phyloP scores from a whole-genome alignment of 2,888 invertebrate genomes.

The Parnassius orleans region DNA sequence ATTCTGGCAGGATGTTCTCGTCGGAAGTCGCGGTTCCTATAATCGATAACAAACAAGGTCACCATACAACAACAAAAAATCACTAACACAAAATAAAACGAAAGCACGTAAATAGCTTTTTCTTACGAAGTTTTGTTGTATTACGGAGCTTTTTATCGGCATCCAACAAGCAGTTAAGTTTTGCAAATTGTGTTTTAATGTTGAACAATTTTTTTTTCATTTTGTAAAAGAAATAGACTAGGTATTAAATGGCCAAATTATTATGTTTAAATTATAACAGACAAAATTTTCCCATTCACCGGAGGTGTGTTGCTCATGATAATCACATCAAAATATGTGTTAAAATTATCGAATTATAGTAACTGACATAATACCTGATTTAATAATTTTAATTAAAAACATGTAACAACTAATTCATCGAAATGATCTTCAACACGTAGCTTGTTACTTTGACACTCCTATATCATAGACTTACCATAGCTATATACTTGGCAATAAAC shows the following conservation, averaged over 20 bases:
- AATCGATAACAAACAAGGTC: slow-evolving; percentile 40
- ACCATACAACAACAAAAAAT: slow-evolving; percentile 3
- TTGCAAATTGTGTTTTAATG: background rate
- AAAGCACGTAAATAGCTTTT: background rate
- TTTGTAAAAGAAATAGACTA: too few species aligned
- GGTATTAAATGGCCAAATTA: background rate
- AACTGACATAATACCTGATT: slow-evolving; percentile 25
- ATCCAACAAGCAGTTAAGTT: slow-evolving; percentile 6
- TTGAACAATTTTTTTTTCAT: too few species aligned
- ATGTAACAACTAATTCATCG: slow-evolving; percentile 30
- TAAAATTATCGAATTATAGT: slow-evolving; percentile 5
- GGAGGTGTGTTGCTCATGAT: slow-evolving; percentile 1
- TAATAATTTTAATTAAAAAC: slow-evolving; percentile 2
- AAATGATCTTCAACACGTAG: slow-evolving; percentile 58
- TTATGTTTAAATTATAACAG: background rate
- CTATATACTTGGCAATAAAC: slow-evolving; percentile 43
- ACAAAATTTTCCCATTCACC: slow-evolving; percentile 9
- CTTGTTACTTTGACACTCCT: slow-evolving; percentile 70
- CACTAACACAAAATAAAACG: slow-evolving; percentile 2
- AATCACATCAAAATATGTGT: background rate
- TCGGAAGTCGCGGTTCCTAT: slow-evolving; percentile 59
- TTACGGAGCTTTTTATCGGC: background rate
- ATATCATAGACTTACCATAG: slow-evolving; percentile 67
- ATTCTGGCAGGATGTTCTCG: slow-evolving; percentile 52
- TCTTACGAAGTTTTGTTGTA: background rate